These are phyloP conservation scores for Glyptemys insculpta DNA, from an alignment of 2,797 vertebrate species.

Conservation along the genomic window DNA sequence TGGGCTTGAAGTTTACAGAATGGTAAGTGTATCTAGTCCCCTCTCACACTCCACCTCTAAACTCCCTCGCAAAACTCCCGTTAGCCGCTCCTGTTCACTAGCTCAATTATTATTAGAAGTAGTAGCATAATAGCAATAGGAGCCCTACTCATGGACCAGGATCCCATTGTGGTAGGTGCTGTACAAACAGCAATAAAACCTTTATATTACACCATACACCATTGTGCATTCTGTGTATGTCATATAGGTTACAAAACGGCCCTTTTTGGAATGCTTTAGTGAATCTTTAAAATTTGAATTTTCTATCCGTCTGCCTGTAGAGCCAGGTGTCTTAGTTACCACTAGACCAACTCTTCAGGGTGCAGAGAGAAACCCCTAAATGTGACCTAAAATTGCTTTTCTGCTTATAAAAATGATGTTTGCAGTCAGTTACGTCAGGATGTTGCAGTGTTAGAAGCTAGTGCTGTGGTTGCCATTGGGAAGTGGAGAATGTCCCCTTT, in stretches of 20 bases:
- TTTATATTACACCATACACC: background rate
- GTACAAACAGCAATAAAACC: background rate
- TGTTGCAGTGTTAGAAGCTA: background rate
- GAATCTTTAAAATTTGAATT: background rate
- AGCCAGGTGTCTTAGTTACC: background rate
- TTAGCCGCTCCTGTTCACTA: too few relatives aligned
- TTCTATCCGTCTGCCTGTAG: background rate
- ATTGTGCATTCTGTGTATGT: rapidly evolving
- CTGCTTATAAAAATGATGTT: background rate
- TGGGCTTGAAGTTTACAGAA: too few relatives aligned
- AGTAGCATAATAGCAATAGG: too few relatives aligned
- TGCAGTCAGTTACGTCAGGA: background rate
- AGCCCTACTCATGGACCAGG: too few relatives aligned
- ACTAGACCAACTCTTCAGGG: background rate
- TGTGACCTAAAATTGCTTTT: background rate
- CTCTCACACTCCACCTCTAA: too few relatives aligned
- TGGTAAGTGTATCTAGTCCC: too few relatives aligned
- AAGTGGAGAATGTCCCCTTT: background rate
- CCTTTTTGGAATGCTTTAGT: background rate
- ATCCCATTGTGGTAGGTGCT: too few relatives aligned
- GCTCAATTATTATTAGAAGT: too few relatives aligned
- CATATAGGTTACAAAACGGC: background rate
- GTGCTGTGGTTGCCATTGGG: background rate
- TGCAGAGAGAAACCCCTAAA: background rate
- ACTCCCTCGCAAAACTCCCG: too few relatives aligned